Percentiles rank a stretch among this genome's conserved stretches.
Conservation (phyloP, 2,888 invertebrate genomes). For the Phengaris arion region DNA sequence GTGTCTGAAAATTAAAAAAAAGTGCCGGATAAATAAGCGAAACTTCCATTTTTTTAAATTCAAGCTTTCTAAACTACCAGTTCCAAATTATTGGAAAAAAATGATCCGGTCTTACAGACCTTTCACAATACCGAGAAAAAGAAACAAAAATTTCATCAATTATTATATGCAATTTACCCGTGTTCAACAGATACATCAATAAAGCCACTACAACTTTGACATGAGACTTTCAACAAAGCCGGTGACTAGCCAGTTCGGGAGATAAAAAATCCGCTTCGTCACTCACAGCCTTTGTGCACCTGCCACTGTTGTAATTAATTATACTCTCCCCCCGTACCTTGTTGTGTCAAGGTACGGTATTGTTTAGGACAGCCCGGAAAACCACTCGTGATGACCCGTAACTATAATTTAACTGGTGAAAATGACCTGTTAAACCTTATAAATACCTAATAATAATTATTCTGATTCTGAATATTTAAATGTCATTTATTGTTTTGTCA, state of each 20-base stretch:
- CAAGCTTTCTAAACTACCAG: too few species aligned
- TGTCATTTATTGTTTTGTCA: too few species aligned
- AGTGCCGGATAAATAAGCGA: too few species aligned
- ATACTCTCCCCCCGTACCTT: constrained; percentile 48
- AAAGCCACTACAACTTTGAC: constrained; percentile 23
- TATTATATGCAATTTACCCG: neutral
- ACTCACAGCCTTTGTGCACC: constrained; percentile 68
- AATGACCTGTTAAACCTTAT: neutral
- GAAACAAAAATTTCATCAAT: too few species aligned
- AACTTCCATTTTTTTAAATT: too few species aligned
- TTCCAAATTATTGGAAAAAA: too few species aligned
- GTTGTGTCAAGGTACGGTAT: constrained; percentile 73
- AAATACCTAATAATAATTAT: too few species aligned
- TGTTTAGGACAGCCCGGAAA: constrained; percentile 52
- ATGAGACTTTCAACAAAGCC: constrained; percentile 25
- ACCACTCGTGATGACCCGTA: constrained; percentile 32
- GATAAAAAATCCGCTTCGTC: constrained; percentile 64
- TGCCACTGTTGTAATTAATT: constrained; percentile 75
- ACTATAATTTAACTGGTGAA: constrained; percentile 2
- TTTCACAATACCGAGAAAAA: too few species aligned
- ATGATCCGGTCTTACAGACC: too few species aligned
- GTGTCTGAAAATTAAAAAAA: too few species aligned
- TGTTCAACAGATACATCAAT: neutral
- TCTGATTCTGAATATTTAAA: too few species aligned
- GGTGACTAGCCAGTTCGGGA: constrained; percentile 32